These are phyloP conservation scores for Macquaria australasica DNA, from an alignment of 2,113 vertebrate species.

Conservation along the genomic window DNA sequence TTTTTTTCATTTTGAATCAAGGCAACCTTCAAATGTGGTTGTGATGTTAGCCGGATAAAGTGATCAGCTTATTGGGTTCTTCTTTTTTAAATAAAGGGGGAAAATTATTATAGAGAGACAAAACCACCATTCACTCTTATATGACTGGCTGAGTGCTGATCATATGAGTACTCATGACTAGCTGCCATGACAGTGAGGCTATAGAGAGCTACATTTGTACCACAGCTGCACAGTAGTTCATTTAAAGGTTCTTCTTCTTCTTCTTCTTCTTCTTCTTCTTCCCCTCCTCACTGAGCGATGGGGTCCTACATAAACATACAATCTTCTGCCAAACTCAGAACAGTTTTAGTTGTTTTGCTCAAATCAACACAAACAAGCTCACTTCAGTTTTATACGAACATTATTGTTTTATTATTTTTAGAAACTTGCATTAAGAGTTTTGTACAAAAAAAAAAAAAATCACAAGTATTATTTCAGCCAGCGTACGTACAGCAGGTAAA, in stretches of 20 bases:
- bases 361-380: constrained; percentile 18
- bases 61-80: too few relatives aligned
- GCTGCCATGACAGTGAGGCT: too few relatives aligned
- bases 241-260: neutral
- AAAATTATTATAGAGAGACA: neutral
- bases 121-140: neutral
- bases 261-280: neutral
- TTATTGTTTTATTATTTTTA: constrained; percentile 26
- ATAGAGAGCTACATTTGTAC: neutral
- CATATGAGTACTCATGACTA: neutral
- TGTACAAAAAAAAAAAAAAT: neutral
- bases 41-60: neutral
- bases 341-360: neutral
- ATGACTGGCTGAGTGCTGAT: neutral
- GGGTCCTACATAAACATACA: neutral
- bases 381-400: neutral
- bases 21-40: neutral
- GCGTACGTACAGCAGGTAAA: constrained; percentile 73
- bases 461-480: constrained; percentile 34
- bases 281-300: neutral
- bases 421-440: neutral
- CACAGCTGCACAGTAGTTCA: neutral
- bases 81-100: too few relatives aligned
- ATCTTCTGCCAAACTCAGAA: neutral
- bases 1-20: neutral